Base-by-base conservation (phyloP, 37 sponge, comb jelly and placozoan species). In the Aphrocallistes beatrix region DNA sequence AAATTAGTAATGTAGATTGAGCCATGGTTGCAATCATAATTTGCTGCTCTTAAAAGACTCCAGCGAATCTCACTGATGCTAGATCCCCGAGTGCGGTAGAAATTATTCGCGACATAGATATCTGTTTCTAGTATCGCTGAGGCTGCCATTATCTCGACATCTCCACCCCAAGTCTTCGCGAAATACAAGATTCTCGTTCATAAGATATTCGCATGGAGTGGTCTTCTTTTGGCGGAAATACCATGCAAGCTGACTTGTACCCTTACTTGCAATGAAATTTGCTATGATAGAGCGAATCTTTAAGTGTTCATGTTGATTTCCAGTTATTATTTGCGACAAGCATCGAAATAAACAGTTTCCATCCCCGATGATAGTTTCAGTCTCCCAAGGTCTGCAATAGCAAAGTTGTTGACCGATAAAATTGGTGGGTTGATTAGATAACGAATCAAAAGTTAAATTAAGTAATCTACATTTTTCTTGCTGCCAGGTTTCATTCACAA, bases 391-490 rank as follows among this genome's bases (percentile, higher is more conserved):
- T n/a, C 3, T 60, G 75, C n/a, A 60, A 6, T 28, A 25, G 75
- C 17, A 60, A 25, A 60, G 75, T 13, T 3, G 75, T 28, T 60
- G 17, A 25, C 75, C 75, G 8, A 60, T 28, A 3, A 3, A 3
- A 13, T 60, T 19, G 21, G 21, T 13, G 3, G 75, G 75, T 13
- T 60, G 75, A 60, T 60, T 13, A 19, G 75, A 60, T 60, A 19
- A 8, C 34, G 75, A 60, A 19, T 60, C 32, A 28, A 60, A 60
- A 25, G 75, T 19, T 60, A 60, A 60, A 19, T 60, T 28, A 19
- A 60, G 75, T 60, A 13, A 60, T 60, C n/a, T 60, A 30, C 75
- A 60, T 60, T 60, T 60, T 32, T 60, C 75, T 60, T 60, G 75
- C 34, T 60, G 75, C 75, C 75, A 60, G 17, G 75, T 28, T 13